Percentiles rank a stretch among this genome's conserved stretches.
Conservation (phyloP, 2,888 invertebrate species). For the Andricus quercusramuli region DNA sequence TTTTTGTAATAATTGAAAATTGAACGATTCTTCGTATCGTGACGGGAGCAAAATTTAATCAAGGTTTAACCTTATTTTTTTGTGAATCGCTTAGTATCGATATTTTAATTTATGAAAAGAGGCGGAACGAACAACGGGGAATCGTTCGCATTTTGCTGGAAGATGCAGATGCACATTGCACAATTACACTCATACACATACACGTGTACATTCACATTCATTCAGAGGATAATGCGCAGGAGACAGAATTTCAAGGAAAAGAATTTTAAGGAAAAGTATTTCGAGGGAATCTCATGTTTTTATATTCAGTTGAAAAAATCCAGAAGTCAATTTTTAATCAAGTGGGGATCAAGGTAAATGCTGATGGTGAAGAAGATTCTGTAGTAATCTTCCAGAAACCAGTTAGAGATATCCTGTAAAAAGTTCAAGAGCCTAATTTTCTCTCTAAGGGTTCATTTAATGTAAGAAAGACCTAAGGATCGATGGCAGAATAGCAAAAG, state of each 20-base stretch:
- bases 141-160: conserved; percentile 8
- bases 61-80: background rate
- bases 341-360: conserved; percentile 7
- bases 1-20: background rate
- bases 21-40: background rate
- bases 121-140: background rate
- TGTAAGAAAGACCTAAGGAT: conserved; percentile 9
- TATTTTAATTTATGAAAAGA: conserved; percentile 11
- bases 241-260: background rate
- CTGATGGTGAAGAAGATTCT: background rate
- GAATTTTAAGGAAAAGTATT: conserved; percentile 1
- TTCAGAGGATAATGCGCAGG: conserved; percentile 27
- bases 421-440: conserved; percentile 13
- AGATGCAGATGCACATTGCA: conserved; percentile 36
- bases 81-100: background rate
- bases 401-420: background rate
- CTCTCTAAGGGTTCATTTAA: background rate
- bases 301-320: conserved; percentile 16
- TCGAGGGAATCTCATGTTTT: background rate
- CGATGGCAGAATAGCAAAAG: background rate
- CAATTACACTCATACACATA: conserved; percentile 40
- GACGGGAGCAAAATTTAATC: background rate
- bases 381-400: background rate
- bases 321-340: conserved; percentile 24
- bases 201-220: conserved; percentile 46